Percentiles rank a stretch among this genome's conserved stretches.
Evolutionary conservation across 2,797 vertebrate genomes (phyloP).

Genomic region (Cheirogaleus major): DNA sequence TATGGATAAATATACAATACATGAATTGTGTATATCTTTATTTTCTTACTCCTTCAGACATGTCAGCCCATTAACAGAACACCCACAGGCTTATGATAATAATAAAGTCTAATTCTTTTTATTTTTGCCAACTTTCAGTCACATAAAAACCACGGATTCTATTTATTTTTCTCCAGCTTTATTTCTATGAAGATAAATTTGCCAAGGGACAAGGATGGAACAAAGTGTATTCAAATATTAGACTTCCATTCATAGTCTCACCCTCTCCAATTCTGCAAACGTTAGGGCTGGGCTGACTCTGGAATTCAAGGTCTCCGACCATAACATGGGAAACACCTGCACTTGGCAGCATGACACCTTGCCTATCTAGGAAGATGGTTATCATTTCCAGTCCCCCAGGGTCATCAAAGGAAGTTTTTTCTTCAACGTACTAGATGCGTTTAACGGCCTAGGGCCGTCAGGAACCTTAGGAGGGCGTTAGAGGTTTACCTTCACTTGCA

Average conservation of each 20-base stretch:
- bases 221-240: neutral
- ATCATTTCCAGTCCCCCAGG: neutral
- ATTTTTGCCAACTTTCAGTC: neutral
- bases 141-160: neutral
- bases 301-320: neutral
- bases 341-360: neutral
- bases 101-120: neutral
- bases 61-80: neutral
- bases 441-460: neutral
- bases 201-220: neutral
- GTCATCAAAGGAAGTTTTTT: neutral
- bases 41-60: neutral
- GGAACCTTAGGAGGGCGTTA: neutral
- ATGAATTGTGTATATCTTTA: neutral
- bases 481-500: neutral
- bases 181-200: neutral
- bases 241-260: neutral
- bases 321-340: neutral
- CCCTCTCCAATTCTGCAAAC: neutral
- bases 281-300: neutral
- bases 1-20: neutral
- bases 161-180: neutral
- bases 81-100: neutral
- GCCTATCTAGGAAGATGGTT: neutral
- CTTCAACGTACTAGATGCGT: rapidly evolving